A percentile compares a stretch with the other conserved stretches of the same genome.
phyloP scores from a whole-genome alignment of 2,888 invertebrate genomes.

The Lydus trimaculatus region DNA sequence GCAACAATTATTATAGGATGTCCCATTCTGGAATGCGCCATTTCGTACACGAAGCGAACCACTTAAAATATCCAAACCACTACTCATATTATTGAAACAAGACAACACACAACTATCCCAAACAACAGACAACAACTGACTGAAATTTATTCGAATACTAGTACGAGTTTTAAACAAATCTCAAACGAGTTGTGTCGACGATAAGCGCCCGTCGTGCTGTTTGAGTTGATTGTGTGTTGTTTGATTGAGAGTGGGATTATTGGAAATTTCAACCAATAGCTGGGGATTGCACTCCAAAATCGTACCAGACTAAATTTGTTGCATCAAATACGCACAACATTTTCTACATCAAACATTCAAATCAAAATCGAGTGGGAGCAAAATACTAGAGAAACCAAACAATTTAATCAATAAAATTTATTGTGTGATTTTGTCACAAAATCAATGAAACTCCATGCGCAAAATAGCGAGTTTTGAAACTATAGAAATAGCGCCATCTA shows the following conservation, averaged over 20 bases:
- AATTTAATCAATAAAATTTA: constrained; percentile 2
- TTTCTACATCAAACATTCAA: background rate
- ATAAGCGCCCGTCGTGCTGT: background rate
- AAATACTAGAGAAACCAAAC: background rate
- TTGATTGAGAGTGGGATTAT: background rate
- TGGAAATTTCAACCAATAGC: background rate
- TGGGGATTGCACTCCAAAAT: background rate
- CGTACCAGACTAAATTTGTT: background rate
- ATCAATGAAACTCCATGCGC: background rate
- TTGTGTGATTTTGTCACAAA: background rate
- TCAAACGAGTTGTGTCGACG: background rate
- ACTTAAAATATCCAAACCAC: constrained; percentile 55
- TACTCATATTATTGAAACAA: constrained; percentile 49
- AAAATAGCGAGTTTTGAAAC: background rate
- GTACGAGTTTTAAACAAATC: background rate
- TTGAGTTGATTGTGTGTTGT: background rate
- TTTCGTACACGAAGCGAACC: constrained; percentile 58
- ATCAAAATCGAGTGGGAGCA: background rate
- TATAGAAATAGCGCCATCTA: background rate
- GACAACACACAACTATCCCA: background rate
- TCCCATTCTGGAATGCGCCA: constrained; percentile 46
- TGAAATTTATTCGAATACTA: background rate
- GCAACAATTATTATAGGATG: constrained; percentile 43
- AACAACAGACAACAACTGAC: background rate
- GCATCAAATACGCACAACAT: background rate